Percentiles rank a stretch among this genome's conserved stretches.
These are phyloP conservation scores for Drosophila mojavensis DNA, from an alignment of 1,140 invertebrate genomes.

Conservation along the genomic window DNA sequence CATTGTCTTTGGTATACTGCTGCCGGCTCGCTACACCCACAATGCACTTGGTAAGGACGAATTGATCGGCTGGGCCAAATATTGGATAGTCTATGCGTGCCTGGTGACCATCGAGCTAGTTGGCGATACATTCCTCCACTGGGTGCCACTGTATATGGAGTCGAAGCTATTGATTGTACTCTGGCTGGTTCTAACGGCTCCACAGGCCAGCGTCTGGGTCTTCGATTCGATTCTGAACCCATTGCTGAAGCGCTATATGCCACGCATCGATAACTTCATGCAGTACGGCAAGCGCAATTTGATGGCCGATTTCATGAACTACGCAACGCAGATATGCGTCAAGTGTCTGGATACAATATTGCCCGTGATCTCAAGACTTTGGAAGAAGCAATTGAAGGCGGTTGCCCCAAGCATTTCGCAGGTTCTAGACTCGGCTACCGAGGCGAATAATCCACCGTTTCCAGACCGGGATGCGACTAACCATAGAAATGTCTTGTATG, in stretches of 20 bases:
- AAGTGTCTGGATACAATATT: neutral
- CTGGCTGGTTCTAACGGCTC: slow-evolving; percentile 55
- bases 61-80: slow-evolving; percentile 53
- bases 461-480: neutral
- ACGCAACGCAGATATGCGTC: neutral
- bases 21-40: slow-evolving; percentile 58
- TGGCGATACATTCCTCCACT: slow-evolving; percentile 44
- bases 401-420: too few species aligned
- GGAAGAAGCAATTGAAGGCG: slow-evolving; percentile 9
- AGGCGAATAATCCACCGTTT: neutral
- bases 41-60: slow-evolving; percentile 29
- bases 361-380: slow-evolving; percentile 28
- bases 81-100: slow-evolving; percentile 61
- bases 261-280: slow-evolving; percentile 51
- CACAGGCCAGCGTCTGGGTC: slow-evolving; percentile 62
- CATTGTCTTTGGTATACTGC: slow-evolving; percentile 47
- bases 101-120: slow-evolving; percentile 50
- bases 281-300: slow-evolving; percentile 37
- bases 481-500: too few species aligned
- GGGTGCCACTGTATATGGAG: slow-evolving; percentile 57
- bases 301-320: slow-evolving; percentile 13
- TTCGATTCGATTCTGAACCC: slow-evolving; percentile 54
- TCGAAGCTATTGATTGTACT: slow-evolving; percentile 54
- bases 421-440: neutral
- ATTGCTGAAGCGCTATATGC: slow-evolving; percentile 36